Percentiles rank a stretch among this genome's conserved stretches.
Evolutionary conservation across 2,888 invertebrate species (phyloP).

Genomic region (Polymixis lichenea): DNA sequence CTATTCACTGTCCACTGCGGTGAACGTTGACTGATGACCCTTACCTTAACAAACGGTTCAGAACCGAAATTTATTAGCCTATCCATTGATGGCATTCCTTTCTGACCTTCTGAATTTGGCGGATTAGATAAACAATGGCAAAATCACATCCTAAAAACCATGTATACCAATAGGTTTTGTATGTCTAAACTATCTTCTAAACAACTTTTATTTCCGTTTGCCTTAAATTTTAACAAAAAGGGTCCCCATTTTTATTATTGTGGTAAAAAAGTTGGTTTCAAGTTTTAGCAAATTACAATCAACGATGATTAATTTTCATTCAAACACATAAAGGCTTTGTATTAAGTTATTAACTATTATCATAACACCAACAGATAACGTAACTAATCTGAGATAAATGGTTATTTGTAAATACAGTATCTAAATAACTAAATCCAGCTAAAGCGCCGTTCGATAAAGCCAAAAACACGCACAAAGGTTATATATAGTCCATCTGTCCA

Average conservation of each 20-base stretch:
- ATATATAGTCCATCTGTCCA: background rate
- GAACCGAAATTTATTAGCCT: background rate
- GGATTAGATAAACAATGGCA: background rate
- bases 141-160: background rate
- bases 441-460: conserved; percentile 31
- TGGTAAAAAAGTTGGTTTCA: background rate
- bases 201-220: background rate
- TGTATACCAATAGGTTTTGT: background rate
- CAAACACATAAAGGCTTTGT: background rate
- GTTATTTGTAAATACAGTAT: conserved; percentile 18
- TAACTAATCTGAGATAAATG: conserved; percentile 25
- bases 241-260: too few species aligned
- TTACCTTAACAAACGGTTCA: background rate
- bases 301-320: background rate
- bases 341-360: conserved; percentile 16
- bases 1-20: conserved; percentile 23
- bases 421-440: conserved; percentile 34
- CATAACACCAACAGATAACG: conserved; percentile 19
- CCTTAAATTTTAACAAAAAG: background rate
- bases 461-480: conserved; percentile 31
- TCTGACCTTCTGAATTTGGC: background rate
- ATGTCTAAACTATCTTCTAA: background rate
- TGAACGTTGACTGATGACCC: conserved; percentile 33
- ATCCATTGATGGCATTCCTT: background rate
- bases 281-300: background rate